Conservation (phyloP, 2,888 invertebrate genomes). For the Ormyrus rosae region DNA sequence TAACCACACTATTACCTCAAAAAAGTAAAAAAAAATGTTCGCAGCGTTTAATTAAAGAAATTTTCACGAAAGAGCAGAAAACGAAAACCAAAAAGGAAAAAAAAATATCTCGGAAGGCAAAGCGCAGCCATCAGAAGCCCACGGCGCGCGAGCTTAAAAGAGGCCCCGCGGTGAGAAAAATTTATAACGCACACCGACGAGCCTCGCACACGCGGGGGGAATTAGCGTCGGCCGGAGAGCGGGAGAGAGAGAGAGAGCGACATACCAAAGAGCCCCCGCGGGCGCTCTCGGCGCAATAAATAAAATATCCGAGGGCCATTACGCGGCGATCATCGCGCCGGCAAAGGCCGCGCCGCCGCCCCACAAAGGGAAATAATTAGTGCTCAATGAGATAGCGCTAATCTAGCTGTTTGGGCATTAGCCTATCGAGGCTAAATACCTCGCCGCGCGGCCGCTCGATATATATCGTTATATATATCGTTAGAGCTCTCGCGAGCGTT, state of each 20-base stretch:
- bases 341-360: conserved; percentile 44
- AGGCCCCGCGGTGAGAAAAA: too few species aligned
- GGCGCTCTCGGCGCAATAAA: conserved; percentile 57
- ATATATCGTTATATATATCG: too few species aligned
- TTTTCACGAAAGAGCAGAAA: too few species aligned
- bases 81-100: too few species aligned
- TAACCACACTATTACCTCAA: too few species aligned
- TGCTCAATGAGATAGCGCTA: conserved; percentile 67
- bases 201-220: not conserved
- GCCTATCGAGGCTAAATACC: conserved; percentile 70
- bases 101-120: too few species aligned
- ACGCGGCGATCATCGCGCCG: conserved; percentile 44
- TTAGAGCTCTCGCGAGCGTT: too few species aligned
- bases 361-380: conserved; percentile 74
- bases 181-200: too few species aligned
- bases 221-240: not conserved
- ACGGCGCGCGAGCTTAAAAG: too few species aligned
- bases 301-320: conserved; percentile 63
- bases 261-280: conserved; percentile 15
- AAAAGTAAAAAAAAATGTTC: too few species aligned
- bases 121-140: too few species aligned
- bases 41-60: too few species aligned
- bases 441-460: conserved; percentile 30
- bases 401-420: conserved; percentile 73
- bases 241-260: not conserved